These are phyloP conservation scores for Bunonema sp. DNA, from an alignment of 2,888 invertebrate species.

Conservation along the genomic window DNA sequence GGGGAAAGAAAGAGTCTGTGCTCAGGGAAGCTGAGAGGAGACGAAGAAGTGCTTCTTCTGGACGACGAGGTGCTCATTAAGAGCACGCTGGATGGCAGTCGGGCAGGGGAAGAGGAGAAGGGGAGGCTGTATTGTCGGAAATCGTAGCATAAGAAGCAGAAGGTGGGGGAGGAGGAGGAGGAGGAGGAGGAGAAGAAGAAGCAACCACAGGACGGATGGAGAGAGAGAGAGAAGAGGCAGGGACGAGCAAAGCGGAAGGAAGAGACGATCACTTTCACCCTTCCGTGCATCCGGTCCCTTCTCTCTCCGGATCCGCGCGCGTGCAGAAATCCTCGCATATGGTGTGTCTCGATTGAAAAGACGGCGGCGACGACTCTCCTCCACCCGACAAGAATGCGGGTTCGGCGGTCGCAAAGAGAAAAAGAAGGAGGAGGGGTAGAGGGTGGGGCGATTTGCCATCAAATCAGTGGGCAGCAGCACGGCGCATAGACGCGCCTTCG, in stretches of 20 bases:
- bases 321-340: too few species aligned
- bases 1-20: too few species aligned
- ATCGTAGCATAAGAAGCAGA: background rate
- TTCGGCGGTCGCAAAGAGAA: too few species aligned
- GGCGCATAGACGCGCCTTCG: too few species aligned
- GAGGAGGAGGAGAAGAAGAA: slow-evolving; percentile 2
- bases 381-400: too few species aligned
- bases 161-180: background rate
- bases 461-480: too few species aligned
- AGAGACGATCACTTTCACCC: background rate
- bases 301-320: background rate
- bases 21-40: too few species aligned
- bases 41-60: slow-evolving; percentile 7
- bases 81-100: background rate
- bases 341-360: too few species aligned
- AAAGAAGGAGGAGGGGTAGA: too few species aligned
- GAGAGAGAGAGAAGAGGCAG: slow-evolving; percentile 2
- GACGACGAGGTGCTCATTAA: slow-evolving; percentile 2
- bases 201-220: slow-evolving; percentile 1
- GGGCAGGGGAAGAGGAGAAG: background rate
- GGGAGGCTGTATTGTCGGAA: background rate
- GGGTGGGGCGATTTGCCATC: too few species aligned
- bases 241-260: too few species aligned
- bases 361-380: too few species aligned
- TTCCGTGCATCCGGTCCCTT: slow-evolving; percentile 3